Evolutionary conservation across 2,797 vertebrate genomes (phyloP).

Genomic region (Urocyon cinereoargenteus): DNA sequence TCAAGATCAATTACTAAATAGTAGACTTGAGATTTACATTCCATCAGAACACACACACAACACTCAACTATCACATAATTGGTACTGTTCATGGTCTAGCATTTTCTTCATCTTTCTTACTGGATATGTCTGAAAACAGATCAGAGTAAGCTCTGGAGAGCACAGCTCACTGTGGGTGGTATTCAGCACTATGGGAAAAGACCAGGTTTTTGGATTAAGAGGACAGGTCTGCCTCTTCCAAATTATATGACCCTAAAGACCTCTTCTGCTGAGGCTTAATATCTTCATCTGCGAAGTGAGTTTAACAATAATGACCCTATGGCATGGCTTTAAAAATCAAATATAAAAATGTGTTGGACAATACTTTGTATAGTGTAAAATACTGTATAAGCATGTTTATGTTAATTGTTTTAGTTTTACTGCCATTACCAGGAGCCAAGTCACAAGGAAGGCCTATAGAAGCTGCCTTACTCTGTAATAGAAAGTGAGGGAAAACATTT

Average conservation of each 20-base stretch:
- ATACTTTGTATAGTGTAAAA: background rate
- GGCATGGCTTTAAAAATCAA: background rate
- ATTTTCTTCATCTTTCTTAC: background rate
- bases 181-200: background rate
- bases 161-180: background rate
- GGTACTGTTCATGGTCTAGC: background rate
- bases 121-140: background rate
- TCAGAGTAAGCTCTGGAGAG: background rate
- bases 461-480: background rate
- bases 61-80: background rate
- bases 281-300: conserved; percentile 4
- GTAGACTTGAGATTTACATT: background rate
- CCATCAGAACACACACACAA: background rate
- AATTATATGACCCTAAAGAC: background rate
- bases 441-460: background rate
- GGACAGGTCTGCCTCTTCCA: background rate
- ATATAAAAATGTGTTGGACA: background rate
- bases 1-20: background rate
- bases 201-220: background rate
- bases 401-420: conserved; percentile 5
- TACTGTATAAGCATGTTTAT: background rate
- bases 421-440: background rate
- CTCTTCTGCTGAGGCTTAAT: background rate
- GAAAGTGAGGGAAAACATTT: background rate
- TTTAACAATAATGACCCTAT: background rate